Evolutionary conservation across 35 echinoderm and acorn worm species (phyloP).

Genomic region (Lytechinus pictus): DNA sequence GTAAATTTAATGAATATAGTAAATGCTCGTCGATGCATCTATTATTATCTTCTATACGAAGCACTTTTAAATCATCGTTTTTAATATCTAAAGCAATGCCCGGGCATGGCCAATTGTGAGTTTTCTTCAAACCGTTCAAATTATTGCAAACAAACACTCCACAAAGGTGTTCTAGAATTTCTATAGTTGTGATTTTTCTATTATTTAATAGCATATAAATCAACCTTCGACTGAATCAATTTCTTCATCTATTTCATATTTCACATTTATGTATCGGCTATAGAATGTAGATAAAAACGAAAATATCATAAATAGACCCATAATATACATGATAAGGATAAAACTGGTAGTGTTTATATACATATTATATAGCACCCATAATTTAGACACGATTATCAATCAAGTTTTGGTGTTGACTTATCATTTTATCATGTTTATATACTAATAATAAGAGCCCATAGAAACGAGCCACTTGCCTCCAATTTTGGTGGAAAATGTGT

Average conservation of each 20-base stretch:
- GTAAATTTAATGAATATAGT: too few relatives aligned
- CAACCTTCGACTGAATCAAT: not conserved
- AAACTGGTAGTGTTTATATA: conserved; percentile 20
- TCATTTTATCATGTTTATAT: too few relatives aligned
- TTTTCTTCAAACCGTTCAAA: not conserved
- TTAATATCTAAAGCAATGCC: not conserved
- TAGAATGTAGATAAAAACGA: not conserved
- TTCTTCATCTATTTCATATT: not conserved
- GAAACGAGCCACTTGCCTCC: too few relatives aligned
- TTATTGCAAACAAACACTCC: not conserved
- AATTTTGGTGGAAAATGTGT: too few relatives aligned
- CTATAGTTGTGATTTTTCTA: not conserved
- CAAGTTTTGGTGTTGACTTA: not conserved
- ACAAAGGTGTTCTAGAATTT: not conserved
- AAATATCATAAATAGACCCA: conserved; percentile 37
- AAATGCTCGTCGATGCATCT: too few relatives aligned
- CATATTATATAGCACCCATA: conserved; percentile 20
- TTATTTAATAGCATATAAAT: not conserved
- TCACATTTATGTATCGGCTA: not conserved
- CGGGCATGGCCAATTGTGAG: not conserved
- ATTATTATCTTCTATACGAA: not conserved
- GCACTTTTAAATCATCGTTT: not conserved
- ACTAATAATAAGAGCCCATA: too few relatives aligned
- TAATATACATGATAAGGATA: conserved; percentile 30
- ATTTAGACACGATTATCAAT: not conserved